Conservation (phyloP, 2,113 vertebrate genomes). For the Oreotrochilus melanogaster region DNA sequence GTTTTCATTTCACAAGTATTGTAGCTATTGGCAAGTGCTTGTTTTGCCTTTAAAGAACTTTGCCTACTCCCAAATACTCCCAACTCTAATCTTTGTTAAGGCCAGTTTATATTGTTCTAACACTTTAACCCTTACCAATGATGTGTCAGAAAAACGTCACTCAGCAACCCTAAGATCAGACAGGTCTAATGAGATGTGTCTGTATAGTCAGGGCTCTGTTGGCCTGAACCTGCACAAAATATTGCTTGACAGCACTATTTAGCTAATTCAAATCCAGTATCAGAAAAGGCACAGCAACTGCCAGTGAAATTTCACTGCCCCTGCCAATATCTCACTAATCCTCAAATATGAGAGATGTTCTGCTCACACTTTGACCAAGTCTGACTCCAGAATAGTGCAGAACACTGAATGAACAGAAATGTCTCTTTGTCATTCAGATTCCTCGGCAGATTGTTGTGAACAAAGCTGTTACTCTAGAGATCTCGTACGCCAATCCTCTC, state of each 20-base stretch:
- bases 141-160: not conserved
- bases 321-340: not conserved
- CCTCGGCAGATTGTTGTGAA: constrained; percentile 45
- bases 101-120: not conserved
- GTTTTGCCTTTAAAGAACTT: not conserved
- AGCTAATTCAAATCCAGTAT: not conserved
- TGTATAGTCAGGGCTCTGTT: not conserved
- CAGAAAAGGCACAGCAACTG: not conserved
- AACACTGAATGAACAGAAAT: not conserved
- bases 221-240: not conserved
- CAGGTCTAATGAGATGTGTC: not conserved
- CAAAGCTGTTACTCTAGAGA: constrained; percentile 55
- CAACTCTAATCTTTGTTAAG: not conserved
- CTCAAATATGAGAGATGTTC: not conserved
- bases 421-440: constrained; percentile 18
- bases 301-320: not conserved
- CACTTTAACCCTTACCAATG: not conserved
- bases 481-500: constrained; percentile 71
- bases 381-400: not conserved
- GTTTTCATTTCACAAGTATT: not conserved
- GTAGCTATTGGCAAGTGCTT: not conserved
- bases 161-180: not conserved
- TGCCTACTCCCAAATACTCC: not conserved
- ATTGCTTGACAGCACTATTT: not conserved
- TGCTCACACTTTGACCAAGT: not conserved